A percentile compares a stretch with the other conserved stretches of the same genome.
Conservation (phyloP, 2,113 vertebrate genomes). For the Oncorhynchus tshawytscha region DNA sequence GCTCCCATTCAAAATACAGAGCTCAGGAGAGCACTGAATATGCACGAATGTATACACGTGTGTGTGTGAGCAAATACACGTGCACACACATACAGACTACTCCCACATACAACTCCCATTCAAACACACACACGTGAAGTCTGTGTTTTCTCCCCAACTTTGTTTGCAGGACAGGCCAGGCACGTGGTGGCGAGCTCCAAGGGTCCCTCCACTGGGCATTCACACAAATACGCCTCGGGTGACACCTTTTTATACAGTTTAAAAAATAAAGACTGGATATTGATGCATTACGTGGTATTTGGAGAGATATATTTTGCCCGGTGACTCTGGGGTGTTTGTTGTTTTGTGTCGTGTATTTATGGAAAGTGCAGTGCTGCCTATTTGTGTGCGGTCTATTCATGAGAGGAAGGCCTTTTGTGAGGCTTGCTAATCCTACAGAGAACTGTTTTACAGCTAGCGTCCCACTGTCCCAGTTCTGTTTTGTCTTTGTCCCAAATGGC, state of each 20-base stretch:
- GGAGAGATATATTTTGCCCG: constrained; percentile 16
- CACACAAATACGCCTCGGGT: constrained; percentile 65
- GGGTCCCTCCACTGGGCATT: constrained; percentile 47
- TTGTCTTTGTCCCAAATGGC: constrained; percentile 35
- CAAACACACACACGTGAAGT: constrained; percentile 12
- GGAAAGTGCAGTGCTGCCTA: constrained; percentile 21
- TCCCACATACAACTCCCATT: too few relatives aligned
- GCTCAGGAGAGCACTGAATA: neutral
- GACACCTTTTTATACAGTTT: constrained; percentile 46
- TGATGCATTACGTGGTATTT: constrained; percentile 49
- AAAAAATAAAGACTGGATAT: constrained; percentile 52
- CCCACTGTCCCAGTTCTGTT: constrained; percentile 53
- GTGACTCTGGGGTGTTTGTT: constrained; percentile 44
- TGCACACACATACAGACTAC: neutral
- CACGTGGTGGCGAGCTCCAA: constrained; percentile 28
- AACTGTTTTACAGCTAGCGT: constrained; percentile 61
- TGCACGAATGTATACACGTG: neutral
- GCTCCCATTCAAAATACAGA: constrained; percentile 17
- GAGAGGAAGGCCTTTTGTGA: constrained; percentile 56
- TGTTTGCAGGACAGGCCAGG: constrained; percentile 11
- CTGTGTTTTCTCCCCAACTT: constrained; percentile 37
- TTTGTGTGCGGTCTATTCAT: constrained; percentile 52
- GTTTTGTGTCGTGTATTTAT: constrained; percentile 37
- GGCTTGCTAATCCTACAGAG: constrained; percentile 55
- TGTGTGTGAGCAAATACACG: too few relatives aligned